These are phyloP conservation scores for Uromys caudimaculatus DNA, from an alignment of 2,797 vertebrate species.

Conservation along the genomic window DNA sequence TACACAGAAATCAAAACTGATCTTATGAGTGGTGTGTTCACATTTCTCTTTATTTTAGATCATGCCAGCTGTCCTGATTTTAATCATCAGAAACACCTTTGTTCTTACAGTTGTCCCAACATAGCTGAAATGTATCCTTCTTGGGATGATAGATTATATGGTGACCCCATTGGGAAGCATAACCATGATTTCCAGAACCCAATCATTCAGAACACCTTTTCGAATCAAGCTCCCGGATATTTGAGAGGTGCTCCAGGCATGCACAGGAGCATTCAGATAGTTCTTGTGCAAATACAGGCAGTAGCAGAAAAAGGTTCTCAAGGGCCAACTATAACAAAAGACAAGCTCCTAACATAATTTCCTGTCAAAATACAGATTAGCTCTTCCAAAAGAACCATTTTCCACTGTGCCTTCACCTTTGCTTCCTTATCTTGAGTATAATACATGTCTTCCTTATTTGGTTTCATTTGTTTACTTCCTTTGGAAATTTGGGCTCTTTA, in stretches of 20 bases:
- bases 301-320: not conserved
- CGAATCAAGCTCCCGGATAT: not conserved
- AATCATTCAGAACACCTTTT: not conserved
- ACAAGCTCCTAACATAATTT: conserved; percentile 3
- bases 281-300: not conserved
- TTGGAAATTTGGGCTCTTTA: not conserved
- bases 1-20: not conserved
- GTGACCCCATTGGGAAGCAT: not conserved
- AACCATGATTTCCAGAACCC: not conserved
- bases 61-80: not conserved
- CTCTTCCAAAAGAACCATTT: not conserved
- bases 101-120: not conserved
- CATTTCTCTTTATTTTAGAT: not conserved
- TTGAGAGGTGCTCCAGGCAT: not conserved
- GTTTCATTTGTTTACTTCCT: conserved; percentile 40
- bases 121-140: not conserved
- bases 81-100: not conserved
- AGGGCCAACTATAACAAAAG: not conserved
- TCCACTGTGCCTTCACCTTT: not conserved
- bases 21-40: not conserved
- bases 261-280: not conserved
- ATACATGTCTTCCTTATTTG: not conserved
- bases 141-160: not conserved
- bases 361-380: not conserved
- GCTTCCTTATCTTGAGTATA: conserved; percentile 41